Conservation (phyloP, 1,140 invertebrate genomes). For the Drosophila lowei region DNA sequence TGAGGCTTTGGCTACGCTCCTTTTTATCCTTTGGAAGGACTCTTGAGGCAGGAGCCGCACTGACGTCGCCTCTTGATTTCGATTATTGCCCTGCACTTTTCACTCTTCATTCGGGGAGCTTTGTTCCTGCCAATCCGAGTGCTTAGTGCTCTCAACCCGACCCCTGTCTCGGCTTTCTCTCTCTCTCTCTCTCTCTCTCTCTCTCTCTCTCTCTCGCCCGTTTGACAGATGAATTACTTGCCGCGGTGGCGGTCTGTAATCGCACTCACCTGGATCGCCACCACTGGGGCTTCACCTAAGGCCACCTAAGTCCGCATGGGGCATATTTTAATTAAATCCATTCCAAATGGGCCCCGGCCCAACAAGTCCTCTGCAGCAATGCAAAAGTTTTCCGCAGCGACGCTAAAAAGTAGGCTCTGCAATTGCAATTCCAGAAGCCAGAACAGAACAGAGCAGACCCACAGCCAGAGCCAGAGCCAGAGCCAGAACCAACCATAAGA, state of each 20-base stretch:
- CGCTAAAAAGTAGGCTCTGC: conserved; percentile 66
- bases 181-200: too few species aligned
- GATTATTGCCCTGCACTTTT: conserved; percentile 73
- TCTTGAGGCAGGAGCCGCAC: conserved; percentile 21
- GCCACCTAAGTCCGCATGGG: neutral
- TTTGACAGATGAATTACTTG: conserved; percentile 70
- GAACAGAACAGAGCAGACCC: too few species aligned
- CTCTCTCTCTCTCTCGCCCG: neutral
- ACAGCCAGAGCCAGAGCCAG: neutral
- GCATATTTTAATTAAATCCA: conserved; percentile 73
- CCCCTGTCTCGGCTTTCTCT: neutral
- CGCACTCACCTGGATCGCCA: conserved; percentile 25
- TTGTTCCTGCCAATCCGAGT: conserved; percentile 52
- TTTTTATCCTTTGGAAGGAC: conserved; percentile 23
- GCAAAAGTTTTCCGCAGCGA: conserved; percentile 38
- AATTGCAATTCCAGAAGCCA: conserved; percentile 37
- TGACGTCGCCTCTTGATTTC: conserved; percentile 37
- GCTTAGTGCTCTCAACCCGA: conserved; percentile 39
- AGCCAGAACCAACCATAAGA: conserved; percentile 50
- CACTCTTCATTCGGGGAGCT: conserved; percentile 50
- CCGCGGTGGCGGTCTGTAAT: conserved; percentile 9
- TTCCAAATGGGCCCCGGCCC: conserved; percentile 10
- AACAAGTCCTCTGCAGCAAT: conserved; percentile 18
- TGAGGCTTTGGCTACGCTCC: conserved; percentile 10
- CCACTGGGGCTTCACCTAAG: too few species aligned